A percentile compares a stretch with the other conserved stretches of the same genome.
These are phyloP conservation scores for Microctenopoma stevenorrisi DNA, from an alignment of 2,797 vertebrate species.

Conservation along the genomic window DNA sequence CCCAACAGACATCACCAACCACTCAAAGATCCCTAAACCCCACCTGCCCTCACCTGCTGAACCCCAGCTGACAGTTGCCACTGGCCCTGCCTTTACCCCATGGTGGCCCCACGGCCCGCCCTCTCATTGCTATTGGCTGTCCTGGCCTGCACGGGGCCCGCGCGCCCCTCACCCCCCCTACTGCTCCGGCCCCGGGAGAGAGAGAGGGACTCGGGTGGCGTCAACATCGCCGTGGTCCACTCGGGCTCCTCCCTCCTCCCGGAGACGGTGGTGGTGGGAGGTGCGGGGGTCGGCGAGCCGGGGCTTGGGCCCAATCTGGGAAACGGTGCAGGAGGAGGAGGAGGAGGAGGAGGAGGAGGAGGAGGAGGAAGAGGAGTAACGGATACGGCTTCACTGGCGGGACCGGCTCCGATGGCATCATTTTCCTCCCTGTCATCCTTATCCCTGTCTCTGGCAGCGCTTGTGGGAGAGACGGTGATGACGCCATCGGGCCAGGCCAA, in stretches of 20 bases:
- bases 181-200: slow-evolving; percentile 87
- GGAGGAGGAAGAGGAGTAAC: slow-evolving; percentile 62
- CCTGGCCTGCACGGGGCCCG: slow-evolving; percentile 86
- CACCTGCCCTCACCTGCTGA: slow-evolving; percentile 58
- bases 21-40: slow-evolving; percentile 35
- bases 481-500: slow-evolving; percentile 85
- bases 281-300: slow-evolving; percentile 72
- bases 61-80: slow-evolving; percentile 63
- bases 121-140: slow-evolving; percentile 87
- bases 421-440: slow-evolving; percentile 54
- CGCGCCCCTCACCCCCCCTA: slow-evolving; percentile 91
- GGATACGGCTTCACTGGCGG: slow-evolving; percentile 62
- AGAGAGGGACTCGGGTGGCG: slow-evolving; percentile 89
- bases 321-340: slow-evolving; percentile 49
- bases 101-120: slow-evolving; percentile 85
- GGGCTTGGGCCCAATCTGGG: slow-evolving; percentile 66
- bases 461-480: slow-evolving; percentile 83
- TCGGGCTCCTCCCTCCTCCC: slow-evolving; percentile 88
- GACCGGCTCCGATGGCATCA: slow-evolving; percentile 48
- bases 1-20: slow-evolving; percentile 29
- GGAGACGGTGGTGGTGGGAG: slow-evolving; percentile 80
- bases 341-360: slow-evolving; percentile 8
- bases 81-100: slow-evolving; percentile 77
- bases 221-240: slow-evolving; percentile 93
- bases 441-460: slow-evolving; percentile 73